Percentiles rank a stretch among this genome's conserved stretches.
phyloP scores from a whole-genome alignment of 2,888 invertebrate species.

The Patella depressa region DNA sequence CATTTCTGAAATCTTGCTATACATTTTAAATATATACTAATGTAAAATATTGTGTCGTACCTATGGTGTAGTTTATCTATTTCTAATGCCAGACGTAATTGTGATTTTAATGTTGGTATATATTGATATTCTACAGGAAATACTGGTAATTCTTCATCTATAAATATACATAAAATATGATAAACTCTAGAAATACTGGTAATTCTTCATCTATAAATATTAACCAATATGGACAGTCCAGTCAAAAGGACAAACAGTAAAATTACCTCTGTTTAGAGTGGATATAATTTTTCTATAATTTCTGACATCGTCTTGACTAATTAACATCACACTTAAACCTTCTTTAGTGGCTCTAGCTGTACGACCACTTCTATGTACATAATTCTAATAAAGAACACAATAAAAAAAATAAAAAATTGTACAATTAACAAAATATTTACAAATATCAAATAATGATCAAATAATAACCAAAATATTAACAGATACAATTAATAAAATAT shows the following conservation, averaged over 20 bases:
- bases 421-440: too few relatives aligned
- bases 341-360: conserved; percentile 91
- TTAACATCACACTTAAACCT: conserved; percentile 91
- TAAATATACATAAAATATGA: conserved; percentile 27
- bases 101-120: conserved; percentile 78
- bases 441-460: background rate
- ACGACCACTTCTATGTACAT: conserved; percentile 95
- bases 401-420: background rate
- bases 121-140: conserved; percentile 83
- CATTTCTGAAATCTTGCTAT: too few relatives aligned
- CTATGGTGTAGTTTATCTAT: conserved; percentile 84
- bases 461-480: background rate
- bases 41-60: conserved; percentile 29
- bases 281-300: conserved; percentile 84
- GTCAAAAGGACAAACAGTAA: too few relatives aligned
- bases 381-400: conserved; percentile 77
- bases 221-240: too few relatives aligned
- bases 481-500: background rate
- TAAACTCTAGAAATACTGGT: conserved; percentile 81
- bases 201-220: conserved; percentile 81
- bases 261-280: conserved; percentile 85
- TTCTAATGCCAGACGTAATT: conserved; percentile 84
- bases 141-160: conserved; percentile 85
- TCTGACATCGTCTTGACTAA: conserved; percentile 88
- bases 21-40: too few relatives aligned